These are phyloP conservation scores for Martes martes DNA, from an alignment of 2,113 vertebrate species.

Conservation along the genomic window DNA sequence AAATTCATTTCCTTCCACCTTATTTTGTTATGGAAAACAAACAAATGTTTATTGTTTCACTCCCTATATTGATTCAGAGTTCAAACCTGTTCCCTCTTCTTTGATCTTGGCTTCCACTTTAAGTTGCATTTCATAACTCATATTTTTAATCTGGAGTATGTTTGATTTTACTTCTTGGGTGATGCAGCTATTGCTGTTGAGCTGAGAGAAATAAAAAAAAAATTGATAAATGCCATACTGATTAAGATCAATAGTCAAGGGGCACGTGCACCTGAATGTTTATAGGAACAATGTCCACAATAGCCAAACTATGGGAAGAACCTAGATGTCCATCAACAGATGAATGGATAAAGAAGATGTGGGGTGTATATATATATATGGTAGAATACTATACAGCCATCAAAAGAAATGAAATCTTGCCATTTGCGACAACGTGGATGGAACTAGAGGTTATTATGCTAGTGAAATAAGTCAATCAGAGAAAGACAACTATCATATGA, in stretches of 20 bases:
- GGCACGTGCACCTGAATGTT: too few species aligned
- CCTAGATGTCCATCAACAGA: too few species aligned
- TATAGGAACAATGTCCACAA: too few species aligned
- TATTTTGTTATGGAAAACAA: neutral
- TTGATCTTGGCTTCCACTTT: slow-evolving; percentile 75
- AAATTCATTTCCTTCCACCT: neutral
- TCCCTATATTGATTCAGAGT: neutral
- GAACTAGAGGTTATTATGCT: too few species aligned
- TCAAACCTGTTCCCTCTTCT: slow-evolving; percentile 81
- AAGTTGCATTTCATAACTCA: slow-evolving; percentile 70
- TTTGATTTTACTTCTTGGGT: slow-evolving; percentile 70
- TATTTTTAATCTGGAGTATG: slow-evolving; percentile 71
- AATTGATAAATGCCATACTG: neutral
- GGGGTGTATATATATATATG: too few species aligned
- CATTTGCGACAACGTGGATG: too few species aligned
- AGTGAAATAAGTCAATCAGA: too few species aligned
- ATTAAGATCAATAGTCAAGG: neutral
- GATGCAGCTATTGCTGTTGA: slow-evolving; percentile 72
- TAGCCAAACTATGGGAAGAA: too few species aligned
- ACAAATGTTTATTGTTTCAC: neutral
- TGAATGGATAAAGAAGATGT: too few species aligned
- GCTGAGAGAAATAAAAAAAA: slow-evolving; percentile 61
- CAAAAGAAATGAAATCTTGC: too few species aligned
- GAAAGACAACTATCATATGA: too few species aligned
- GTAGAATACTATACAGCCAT: too few species aligned